Conservation (phyloP, 1,140 invertebrate species). For the Polyergus mexicanus region DNA sequence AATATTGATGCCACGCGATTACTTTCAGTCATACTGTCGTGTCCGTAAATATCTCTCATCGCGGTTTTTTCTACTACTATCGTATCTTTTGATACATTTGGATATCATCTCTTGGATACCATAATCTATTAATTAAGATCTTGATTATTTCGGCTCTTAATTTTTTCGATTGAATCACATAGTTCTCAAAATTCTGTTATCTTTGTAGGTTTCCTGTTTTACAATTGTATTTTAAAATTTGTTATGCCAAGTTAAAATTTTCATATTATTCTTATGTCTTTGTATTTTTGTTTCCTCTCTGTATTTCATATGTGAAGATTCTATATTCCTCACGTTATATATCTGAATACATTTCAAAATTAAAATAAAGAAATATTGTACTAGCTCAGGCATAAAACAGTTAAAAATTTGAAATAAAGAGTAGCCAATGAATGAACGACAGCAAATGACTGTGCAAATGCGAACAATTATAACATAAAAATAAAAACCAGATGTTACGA, state of each 20-base stretch:
- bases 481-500: no score
- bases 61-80: constrained; percentile 27
- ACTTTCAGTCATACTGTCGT: constrained; percentile 62
- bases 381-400: no score
- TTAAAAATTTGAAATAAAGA: no score
- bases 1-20: constrained; percentile 73
- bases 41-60: constrained; percentile 15
- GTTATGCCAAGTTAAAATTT: neutral
- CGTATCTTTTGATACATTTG: neutral
- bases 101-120: neutral
- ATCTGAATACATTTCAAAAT: no score
- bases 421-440: no score
- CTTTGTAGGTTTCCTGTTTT: neutral
- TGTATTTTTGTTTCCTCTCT: neutral
- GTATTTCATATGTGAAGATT: neutral
- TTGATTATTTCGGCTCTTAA: neutral
- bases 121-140: neutral
- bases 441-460: no score
- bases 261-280: neutral
- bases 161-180: neutral
- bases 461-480: no score
- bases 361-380: no score
- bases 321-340: neutral
- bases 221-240: neutral
- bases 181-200: neutral